Conservation (phyloP, 1,140 invertebrate species). For the Lasioglossum baleicum region DNA sequence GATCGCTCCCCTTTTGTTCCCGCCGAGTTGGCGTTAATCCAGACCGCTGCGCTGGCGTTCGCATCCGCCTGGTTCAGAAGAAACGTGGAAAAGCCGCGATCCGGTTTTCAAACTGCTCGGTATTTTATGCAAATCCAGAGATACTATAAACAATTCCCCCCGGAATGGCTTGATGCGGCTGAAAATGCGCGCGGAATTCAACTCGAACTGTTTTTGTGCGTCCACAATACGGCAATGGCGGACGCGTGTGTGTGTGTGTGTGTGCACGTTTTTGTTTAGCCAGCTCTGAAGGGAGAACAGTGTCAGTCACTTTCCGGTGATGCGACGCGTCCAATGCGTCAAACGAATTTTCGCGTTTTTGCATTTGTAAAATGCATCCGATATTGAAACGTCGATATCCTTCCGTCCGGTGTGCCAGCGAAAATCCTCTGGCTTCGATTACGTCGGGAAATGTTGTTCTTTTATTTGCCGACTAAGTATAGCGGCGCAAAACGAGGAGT, state of each 20-base stretch:
- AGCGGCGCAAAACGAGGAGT: too few relatives aligned
- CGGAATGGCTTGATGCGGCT: too few relatives aligned
- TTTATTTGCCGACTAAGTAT: too few relatives aligned
- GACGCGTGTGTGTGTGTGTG: too few relatives aligned
- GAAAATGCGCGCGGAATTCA: not conserved
- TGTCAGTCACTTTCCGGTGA: not conserved
- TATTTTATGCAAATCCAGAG: not conserved
- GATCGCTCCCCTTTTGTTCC: slow-evolving; percentile 10
- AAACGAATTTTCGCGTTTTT: not conserved
- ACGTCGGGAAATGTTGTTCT: too few relatives aligned
- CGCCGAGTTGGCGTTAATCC: slow-evolving; percentile 6
- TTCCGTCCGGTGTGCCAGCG: not conserved
- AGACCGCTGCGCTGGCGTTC: not conserved
- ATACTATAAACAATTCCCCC: not conserved
- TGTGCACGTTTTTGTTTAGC: not conserved
- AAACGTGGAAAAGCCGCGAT: not conserved
- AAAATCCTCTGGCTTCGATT: too few relatives aligned
- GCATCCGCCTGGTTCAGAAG: not conserved
- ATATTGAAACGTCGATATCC: not conserved
- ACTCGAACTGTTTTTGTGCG: too few relatives aligned
- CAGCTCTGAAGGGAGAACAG: not conserved
- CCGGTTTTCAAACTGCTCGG: not conserved
- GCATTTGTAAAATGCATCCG: not conserved
- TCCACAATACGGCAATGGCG: too few relatives aligned
- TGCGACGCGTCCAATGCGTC: not conserved